Evolutionary conservation across 2,113 vertebrate genomes (phyloP).

Genomic region (Bufo bufo): DNA sequence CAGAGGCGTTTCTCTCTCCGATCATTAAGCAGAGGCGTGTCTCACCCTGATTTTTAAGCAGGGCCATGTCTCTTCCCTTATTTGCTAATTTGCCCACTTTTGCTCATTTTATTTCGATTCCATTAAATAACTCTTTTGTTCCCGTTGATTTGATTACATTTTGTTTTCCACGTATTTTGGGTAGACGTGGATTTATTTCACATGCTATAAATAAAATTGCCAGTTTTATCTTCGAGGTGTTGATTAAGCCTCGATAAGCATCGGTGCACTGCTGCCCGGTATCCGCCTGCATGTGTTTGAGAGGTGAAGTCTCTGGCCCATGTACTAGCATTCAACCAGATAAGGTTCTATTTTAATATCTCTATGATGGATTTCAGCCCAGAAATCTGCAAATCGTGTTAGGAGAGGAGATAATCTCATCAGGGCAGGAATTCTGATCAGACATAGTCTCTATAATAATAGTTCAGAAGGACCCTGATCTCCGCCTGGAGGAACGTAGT

Average conservation of each 20-base stretch:
- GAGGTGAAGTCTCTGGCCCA: conserved; percentile 3
- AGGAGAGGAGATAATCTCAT: not conserved
- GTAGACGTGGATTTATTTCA: not conserved
- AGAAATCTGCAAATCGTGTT: conserved; percentile 42
- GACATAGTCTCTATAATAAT: conserved; percentile 33
- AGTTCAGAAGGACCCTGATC: not conserved
- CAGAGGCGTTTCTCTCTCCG: too few species aligned
- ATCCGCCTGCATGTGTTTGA: conserved; percentile 23
- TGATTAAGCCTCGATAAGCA: too few species aligned
- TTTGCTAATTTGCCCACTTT: too few species aligned
- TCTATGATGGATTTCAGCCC: conserved; percentile 42
- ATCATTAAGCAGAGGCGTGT: too few species aligned
- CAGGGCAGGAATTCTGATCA: conserved; percentile 7
- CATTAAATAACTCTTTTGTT: too few species aligned
- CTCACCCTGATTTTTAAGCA: too few species aligned
- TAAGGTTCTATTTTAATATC: conserved; percentile 55
- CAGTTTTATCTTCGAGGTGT: too few species aligned
- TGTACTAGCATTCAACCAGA: conserved; percentile 15
- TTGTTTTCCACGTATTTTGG: too few species aligned
- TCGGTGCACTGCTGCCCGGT: not conserved
- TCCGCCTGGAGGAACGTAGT: not conserved
- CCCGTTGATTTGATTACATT: too few species aligned
- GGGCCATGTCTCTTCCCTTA: too few species aligned
- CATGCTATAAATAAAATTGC: not conserved
- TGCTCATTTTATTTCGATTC: too few species aligned